Evolutionary conservation across 1,140 invertebrate species (phyloP).

Genomic region (Microplitis demolitor): DNA sequence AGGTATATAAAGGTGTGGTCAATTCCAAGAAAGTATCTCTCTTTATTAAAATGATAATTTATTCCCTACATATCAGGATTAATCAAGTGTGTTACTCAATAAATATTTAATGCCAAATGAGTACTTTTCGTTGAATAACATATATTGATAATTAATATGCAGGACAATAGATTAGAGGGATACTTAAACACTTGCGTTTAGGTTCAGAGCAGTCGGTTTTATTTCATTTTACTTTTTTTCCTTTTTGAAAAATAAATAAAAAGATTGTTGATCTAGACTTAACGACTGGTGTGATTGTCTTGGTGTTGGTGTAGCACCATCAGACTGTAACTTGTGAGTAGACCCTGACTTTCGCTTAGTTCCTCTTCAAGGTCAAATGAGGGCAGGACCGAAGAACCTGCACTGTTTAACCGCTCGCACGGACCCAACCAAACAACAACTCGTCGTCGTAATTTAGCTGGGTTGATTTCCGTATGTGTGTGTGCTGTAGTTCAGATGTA

Average conservation of each 20-base stretch:
- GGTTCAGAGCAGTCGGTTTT: too few relatives aligned
- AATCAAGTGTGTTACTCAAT: background rate
- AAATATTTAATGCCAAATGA: background rate
- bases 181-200: too few relatives aligned
- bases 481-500: background rate
- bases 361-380: conserved; percentile 36
- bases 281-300: background rate
- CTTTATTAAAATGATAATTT: conserved; percentile 9
- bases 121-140: too few relatives aligned
- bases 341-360: conserved; percentile 12
- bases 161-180: background rate
- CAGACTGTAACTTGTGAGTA: background rate
- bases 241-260: background rate
- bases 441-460: conserved; percentile 43
- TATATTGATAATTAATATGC: too few relatives aligned
- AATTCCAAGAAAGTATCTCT: background rate
- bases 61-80: background rate
- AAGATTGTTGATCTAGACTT: background rate
- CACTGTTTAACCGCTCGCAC: conserved; percentile 21
- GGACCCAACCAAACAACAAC: conserved; percentile 29
- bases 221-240: too few relatives aligned
- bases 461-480: background rate
- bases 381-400: conserved; percentile 35
- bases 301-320: background rate
- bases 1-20: conserved; percentile 12